Evolutionary conservation across 2,797 vertebrate species (phyloP).

Genomic region (Typhlichthys subterraneus): DNA sequence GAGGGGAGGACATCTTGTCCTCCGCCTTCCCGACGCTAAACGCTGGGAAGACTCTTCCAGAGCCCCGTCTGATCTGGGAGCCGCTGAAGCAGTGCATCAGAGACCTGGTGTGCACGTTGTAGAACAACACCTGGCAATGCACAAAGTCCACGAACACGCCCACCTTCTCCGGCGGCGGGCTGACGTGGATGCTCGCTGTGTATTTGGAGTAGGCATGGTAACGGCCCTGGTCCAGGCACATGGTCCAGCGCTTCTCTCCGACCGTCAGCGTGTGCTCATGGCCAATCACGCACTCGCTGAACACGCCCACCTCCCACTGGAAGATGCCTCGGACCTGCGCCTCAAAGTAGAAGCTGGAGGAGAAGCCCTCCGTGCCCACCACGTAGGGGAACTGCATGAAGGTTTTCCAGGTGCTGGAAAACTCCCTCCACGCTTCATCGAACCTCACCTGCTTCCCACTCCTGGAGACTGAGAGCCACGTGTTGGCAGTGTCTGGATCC

Average conservation of each 20-base stretch:
- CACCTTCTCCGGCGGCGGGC: neutral
- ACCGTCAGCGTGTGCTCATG: neutral
- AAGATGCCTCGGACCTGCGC: neutral
- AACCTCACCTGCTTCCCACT: neutral
- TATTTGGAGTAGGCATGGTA: neutral
- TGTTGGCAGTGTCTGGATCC: neutral
- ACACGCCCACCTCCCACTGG: neutral
- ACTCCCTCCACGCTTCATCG: neutral
- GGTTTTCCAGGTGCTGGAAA: neutral
- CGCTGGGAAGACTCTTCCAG: too few species aligned
- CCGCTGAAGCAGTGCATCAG: conserved; percentile 1
- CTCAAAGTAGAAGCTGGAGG: neutral
- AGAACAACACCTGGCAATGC: neutral
- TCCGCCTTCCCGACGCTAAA: too few species aligned
- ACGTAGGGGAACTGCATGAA: neutral
- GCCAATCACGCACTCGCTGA: neutral
- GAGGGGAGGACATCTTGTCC: too few species aligned
- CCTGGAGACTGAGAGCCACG: neutral
- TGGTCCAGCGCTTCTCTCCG: neutral
- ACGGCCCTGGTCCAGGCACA: neutral
- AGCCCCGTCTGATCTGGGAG: neutral
- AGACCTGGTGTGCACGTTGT: neutral
- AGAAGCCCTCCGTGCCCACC: neutral
- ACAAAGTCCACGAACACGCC: neutral
- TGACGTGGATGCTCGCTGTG: neutral